Percentiles rank a stretch among this genome's conserved stretches.
These are phyloP conservation scores for Ascidia mentula DNA, from an alignment of 23 tunicate genomes.

Conservation along the genomic window DNA sequence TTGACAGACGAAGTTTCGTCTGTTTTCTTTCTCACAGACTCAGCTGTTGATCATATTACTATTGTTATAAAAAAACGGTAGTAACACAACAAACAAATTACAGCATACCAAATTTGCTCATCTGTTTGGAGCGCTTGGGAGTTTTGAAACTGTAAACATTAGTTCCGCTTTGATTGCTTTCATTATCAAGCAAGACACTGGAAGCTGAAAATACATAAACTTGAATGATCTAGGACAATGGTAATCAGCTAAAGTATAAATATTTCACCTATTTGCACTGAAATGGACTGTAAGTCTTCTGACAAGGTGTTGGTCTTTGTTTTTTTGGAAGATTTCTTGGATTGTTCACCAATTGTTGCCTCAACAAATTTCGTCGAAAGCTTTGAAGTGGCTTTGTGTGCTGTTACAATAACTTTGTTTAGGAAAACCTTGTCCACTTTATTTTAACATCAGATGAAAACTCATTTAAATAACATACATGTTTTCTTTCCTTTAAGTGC, in stretches of 20 bases:
- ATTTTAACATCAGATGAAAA: too few relatives aligned
- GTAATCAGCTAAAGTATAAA: background rate
- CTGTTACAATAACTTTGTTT: background rate
- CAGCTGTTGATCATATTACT: background rate
- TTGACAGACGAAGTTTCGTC: background rate
- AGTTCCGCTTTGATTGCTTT: background rate
- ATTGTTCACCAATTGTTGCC: background rate
- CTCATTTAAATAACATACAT: too few relatives aligned
- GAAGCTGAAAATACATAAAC: constrained; percentile 6
- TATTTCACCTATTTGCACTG: background rate
- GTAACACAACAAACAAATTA: background rate
- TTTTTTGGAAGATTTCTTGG: background rate
- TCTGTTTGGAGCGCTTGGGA: constrained; percentile 55
- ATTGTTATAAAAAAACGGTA: background rate
- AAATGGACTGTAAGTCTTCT: background rate
- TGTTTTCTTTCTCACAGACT: constrained; percentile 18
- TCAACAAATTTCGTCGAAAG: constrained; percentile 4
- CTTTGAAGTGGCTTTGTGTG: background rate
- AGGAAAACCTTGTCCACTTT: background rate
- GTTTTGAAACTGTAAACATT: constrained; percentile 57
- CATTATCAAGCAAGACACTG: constrained; percentile 11
- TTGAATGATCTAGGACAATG: background rate
- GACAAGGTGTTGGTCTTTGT: background rate
- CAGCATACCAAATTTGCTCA: constrained; percentile 49
- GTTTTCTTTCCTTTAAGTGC: constrained; percentile 31